phyloP scores from a whole-genome alignment of 2,888 invertebrate species.

The Athalia cordata region DNA sequence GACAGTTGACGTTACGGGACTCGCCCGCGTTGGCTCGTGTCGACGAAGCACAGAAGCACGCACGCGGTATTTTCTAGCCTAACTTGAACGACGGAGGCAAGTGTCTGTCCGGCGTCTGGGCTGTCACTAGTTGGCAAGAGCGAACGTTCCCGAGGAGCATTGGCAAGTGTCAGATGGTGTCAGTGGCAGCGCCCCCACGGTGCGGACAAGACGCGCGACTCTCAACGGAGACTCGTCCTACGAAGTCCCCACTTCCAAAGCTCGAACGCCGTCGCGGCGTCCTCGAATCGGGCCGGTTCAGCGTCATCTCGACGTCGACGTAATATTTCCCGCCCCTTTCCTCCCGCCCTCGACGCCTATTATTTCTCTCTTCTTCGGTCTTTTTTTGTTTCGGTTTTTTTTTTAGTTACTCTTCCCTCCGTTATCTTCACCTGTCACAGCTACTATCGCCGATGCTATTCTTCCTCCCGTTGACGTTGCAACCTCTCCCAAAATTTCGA shows the following conservation, averaged over 20 bases:
- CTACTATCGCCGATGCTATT: too few species aligned
- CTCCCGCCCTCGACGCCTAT: too few species aligned
- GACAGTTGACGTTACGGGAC: too few species aligned
- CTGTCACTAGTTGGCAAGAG: conserved; percentile 62
- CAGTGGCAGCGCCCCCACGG: conserved; percentile 48
- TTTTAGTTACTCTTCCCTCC: background rate
- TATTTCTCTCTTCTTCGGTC: conserved; percentile 25
- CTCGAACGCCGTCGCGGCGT: conserved; percentile 44
- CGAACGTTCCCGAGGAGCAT: conserved; percentile 25
- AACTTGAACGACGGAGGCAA: background rate
- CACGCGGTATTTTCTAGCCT: too few species aligned
- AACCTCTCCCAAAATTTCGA: too few species aligned
- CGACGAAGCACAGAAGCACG: too few species aligned
- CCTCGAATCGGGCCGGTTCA: conserved; percentile 20
- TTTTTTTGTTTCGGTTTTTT: background rate
- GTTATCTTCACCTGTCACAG: background rate
- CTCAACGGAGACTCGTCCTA: conserved; percentile 31
- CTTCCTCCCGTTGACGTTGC: too few species aligned
- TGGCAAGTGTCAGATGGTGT: conserved; percentile 59
- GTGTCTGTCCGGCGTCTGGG: conserved; percentile 60
- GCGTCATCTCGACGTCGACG: conserved; percentile 42
- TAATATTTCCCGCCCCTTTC: conserved; percentile 29
- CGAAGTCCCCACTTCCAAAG: conserved; percentile 48
- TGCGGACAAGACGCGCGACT: conserved; percentile 33
- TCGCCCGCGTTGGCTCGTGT: too few species aligned